Evolutionary conservation across 2,888 invertebrate species (phyloP).

Genomic region (Drosophila mettleri): DNA sequence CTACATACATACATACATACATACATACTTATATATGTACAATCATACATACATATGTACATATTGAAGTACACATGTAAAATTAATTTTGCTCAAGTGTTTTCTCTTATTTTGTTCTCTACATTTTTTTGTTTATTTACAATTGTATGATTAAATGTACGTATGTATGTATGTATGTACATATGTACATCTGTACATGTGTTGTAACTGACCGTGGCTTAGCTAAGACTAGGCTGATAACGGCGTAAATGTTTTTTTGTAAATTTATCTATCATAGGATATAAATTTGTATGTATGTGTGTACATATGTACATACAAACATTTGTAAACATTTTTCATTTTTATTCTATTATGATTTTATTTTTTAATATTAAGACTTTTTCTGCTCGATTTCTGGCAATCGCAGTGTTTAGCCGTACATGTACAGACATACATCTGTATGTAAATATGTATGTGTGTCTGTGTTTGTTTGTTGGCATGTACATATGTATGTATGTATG

Average conservation of each 20-base stretch:
- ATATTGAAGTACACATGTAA: background rate
- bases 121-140: too few relatives aligned
- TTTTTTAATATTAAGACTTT: too few relatives aligned
- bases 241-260: too few relatives aligned
- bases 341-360: constrained; percentile 26
- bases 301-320: background rate
- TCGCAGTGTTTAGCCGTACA: constrained; percentile 25
- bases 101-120: too few relatives aligned
- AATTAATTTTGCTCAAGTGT: background rate
- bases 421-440: background rate
- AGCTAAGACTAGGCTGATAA: background rate
- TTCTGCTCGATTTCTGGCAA: constrained; percentile 55
- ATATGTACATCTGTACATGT: background rate
- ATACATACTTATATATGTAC: constrained; percentile 1
- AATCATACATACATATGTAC: too few relatives aligned
- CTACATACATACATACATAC: background rate
- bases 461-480: background rate
- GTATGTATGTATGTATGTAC: background rate
- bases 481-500: constrained; percentile 1
- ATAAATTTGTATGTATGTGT: background rate
- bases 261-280: background rate
- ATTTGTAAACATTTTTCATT: constrained; percentile 7
- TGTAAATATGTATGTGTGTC: background rate
- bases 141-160: background rate
- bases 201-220: background rate